Evolutionary conservation across 92 coral and sea anemone genomes (phyloP).

Genomic region (Palythoa grandis): DNA sequence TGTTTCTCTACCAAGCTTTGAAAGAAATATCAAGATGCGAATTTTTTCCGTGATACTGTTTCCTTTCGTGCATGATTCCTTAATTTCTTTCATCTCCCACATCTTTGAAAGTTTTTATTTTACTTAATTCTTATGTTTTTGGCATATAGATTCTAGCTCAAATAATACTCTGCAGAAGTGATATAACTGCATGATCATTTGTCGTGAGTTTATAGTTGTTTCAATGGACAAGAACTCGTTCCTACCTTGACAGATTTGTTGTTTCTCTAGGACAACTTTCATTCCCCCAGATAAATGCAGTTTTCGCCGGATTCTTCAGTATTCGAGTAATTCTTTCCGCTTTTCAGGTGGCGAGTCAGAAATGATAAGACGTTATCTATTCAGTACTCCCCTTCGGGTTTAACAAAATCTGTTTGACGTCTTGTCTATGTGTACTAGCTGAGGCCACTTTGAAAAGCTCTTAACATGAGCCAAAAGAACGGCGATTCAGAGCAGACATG

Average conservation of each 20-base stretch:
- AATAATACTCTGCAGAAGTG: neutral
- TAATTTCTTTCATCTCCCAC: slow-evolving; percentile 14
- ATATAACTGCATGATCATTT: neutral
- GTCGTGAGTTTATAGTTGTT: too few relatives aligned
- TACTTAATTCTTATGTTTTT: neutral
- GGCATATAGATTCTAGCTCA: neutral
- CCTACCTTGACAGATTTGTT: slow-evolving; percentile 1
- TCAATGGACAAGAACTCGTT: neutral
- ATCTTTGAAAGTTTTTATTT: neutral
- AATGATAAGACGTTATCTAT: neutral
- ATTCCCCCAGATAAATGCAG: neutral
- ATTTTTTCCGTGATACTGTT: neutral
- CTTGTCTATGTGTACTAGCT: neutral
- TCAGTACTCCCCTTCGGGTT: neutral
- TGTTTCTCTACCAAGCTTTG: neutral
- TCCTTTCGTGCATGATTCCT: neutral
- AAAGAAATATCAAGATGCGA: neutral
- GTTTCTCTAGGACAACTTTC: neutral
- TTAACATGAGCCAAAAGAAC: neutral
- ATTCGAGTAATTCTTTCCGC: slow-evolving; percentile 21
- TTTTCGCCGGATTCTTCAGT: slow-evolving; percentile 40
- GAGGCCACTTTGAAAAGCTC: slow-evolving; percentile 19
- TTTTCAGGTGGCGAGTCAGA: slow-evolving; percentile 6
- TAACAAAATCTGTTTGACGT: neutral
- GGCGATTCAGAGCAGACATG: neutral